Evolutionary conservation across 2,888 invertebrate genomes (phyloP).

Genomic region (Neuroscelio doddi): DNA sequence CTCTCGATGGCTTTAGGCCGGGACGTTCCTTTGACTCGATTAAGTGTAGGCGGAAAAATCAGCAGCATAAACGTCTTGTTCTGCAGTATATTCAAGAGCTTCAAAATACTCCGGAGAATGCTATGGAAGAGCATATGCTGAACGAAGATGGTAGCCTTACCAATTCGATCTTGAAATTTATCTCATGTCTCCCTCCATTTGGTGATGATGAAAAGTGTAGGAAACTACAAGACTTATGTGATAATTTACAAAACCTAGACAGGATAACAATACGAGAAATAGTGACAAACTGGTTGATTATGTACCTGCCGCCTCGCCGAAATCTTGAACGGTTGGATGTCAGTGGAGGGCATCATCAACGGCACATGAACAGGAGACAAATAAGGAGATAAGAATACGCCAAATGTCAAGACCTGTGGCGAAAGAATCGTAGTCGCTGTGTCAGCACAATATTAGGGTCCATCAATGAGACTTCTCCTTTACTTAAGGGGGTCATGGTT

Average conservation of each 20-base stretch:
- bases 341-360: no score
- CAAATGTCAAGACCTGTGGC: neutral
- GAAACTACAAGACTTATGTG: neutral
- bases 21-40: constrained; percentile 4
- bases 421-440: neutral
- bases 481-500: neutral
- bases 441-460: neutral
- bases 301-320: no score
- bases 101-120: neutral
- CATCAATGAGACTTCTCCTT: neutral
- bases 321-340: no score
- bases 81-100: neutral
- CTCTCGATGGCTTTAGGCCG: neutral
- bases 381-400: neutral
- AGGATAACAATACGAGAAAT: neutral
- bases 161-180: no score
- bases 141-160: no score
- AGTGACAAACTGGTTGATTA: no score
- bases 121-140: neutral
- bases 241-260: neutral
- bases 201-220: no score
- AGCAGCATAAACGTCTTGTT: neutral
- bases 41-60: constrained; percentile 3
- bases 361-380: no score
- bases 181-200: no score